Base-by-base conservation (phyloP, 2,888 invertebrate species). In the Lycia hirtaria region DNA sequence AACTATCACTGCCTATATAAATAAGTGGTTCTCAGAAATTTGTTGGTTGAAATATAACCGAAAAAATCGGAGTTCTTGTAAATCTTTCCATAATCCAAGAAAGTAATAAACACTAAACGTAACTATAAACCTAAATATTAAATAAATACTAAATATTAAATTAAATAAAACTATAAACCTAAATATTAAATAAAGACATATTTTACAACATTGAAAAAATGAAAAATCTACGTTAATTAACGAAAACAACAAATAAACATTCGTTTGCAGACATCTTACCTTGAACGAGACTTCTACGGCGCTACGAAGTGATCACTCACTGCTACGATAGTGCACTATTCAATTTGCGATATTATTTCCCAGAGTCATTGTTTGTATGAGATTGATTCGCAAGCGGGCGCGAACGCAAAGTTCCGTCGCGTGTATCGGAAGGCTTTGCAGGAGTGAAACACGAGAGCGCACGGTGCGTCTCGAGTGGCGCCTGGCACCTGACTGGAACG, bases 401-500 rank as follows among this genome's bases (percentile, higher is more conserved):
- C 52, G 60, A 60, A 63, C 48, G 60, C 62, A 64, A 65, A 50
- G 53, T 28, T 55, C 41, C 62, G 75, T 73, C 73, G 73, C 67
- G 64, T 57, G 60, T 69, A 67, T 70, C 73, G 72, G 76, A 76
- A 85, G 85, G 83, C 81, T 81, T 75, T 70, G 72, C 65, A 68
- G 80, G 82, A 66, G 64, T 68, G 60, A 60, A 66, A 69, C 72
- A 60, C 52, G 70, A 65, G 74, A 65, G 63, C 69, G 75, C 73
- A 69, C 80, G 75, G 78, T 88, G 87, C 81, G 85, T 78, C 82
- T 83, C 85, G 87, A 68, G 76, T 84, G 90, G 85, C 89, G 91
- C 83, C 79, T 75, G 84, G 81, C 91, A 90, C 91, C 88, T 88
- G 89, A 90, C 91, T 91, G 89, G 85, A 83, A 78, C 68, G 73